phyloP scores from a whole-genome alignment of 2,113 vertebrate genomes.

The Limnothrissa miodon region DNA sequence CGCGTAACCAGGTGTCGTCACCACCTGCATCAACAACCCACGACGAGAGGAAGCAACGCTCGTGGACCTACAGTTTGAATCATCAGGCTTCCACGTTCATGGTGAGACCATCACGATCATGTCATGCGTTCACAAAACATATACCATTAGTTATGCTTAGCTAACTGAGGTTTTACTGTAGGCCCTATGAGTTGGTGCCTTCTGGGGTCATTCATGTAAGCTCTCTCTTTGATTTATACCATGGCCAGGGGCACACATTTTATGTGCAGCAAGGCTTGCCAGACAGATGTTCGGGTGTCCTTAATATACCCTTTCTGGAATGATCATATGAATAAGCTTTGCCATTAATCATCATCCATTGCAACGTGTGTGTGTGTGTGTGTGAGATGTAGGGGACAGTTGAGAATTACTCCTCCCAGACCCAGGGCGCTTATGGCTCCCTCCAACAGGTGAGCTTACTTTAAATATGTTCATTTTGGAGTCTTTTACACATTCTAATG shows the following conservation, averaged over 20 bases:
- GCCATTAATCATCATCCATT: not conserved
- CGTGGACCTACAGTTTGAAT: conserved; percentile 52
- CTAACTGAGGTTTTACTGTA: not conserved
- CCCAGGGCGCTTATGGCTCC: not conserved
- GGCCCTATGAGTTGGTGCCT: not conserved
- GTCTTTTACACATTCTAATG: not conserved
- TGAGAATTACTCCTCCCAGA: not conserved
- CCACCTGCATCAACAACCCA: not conserved
- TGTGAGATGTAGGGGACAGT: conserved; percentile 1
- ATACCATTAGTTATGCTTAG: not conserved
- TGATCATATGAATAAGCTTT: conserved; percentile 23
- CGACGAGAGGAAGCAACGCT: conserved; percentile 27
- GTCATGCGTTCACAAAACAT: not conserved
- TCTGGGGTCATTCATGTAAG: not conserved
- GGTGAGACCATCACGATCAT: not conserved
- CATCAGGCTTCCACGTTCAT: not conserved
- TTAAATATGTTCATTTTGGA: not conserved
- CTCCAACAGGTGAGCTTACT: not conserved
- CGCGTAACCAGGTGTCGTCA: conserved; percentile 44
- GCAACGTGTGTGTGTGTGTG: not conserved
- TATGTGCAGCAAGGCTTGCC: conserved; percentile 21
- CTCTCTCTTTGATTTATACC: not conserved
- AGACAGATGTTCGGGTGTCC: conserved; percentile 44
- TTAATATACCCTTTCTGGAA: conserved; percentile 18
- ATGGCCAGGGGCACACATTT: conserved; percentile 21